These are phyloP conservation scores for Barbus barbus DNA, from an alignment of 2,113 vertebrate genomes.

Conservation along the genomic window DNA sequence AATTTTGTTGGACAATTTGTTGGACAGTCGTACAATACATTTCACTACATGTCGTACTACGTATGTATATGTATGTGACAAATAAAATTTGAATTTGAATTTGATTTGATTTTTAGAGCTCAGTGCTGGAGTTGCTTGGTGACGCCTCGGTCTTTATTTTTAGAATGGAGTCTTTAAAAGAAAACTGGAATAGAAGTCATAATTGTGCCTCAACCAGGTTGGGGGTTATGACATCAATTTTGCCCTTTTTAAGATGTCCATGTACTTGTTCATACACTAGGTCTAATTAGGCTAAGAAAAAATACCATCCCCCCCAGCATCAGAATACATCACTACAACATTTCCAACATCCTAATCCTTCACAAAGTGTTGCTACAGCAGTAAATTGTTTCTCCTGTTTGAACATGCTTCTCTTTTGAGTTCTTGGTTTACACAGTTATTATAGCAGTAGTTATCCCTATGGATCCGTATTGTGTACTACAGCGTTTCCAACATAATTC, in stretches of 20 bases:
- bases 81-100: no score
- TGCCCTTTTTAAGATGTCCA: neutral
- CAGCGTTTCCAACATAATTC: neutral
- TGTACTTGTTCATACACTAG: neutral
- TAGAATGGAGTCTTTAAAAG: slow-evolving; percentile 68
- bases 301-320: neutral
- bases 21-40: no score
- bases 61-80: no score
- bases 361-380: neutral
- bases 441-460: neutral
- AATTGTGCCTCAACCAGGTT: slow-evolving; percentile 19
- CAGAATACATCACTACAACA: neutral
- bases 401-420: neutral
- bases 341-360: neutral
- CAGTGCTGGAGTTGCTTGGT: slow-evolving; percentile 73
- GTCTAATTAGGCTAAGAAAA: neutral
- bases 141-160: slow-evolving; percentile 75
- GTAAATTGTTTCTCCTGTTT: neutral
- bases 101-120: slow-evolving; percentile 73
- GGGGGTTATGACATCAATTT: neutral
- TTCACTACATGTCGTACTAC: no score
- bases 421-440: neutral
- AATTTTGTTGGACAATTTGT: no score
- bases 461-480: neutral
- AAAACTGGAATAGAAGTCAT: slow-evolving; percentile 10